phyloP scores from a whole-genome alignment of 37 sponge, comb jelly and placozoan species.

The Beroe ovata region DNA sequence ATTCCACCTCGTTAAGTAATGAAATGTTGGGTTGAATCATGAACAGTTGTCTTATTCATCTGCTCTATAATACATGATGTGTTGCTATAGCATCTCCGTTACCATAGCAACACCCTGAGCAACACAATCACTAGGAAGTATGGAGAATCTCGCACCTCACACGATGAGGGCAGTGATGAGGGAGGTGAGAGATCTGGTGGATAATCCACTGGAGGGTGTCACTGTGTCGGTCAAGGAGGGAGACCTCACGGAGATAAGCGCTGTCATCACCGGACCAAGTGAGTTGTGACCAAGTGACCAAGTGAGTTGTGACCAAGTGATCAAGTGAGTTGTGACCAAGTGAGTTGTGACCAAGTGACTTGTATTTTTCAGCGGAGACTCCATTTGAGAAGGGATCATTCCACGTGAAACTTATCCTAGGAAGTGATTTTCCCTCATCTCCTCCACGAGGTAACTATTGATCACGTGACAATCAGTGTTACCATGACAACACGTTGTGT shows the following conservation, averaged over 20 bases:
- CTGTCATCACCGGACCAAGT: slow-evolving; percentile 90
- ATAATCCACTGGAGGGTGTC: slow-evolving; percentile 85
- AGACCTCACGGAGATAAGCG: slow-evolving; percentile 85
- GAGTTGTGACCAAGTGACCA: slow-evolving; percentile 2
- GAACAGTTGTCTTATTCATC: no score
- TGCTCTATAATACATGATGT: no score
- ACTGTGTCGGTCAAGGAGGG: slow-evolving; percentile 82
- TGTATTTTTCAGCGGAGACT: slow-evolving; percentile 76
- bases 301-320: background rate
- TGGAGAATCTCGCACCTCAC: slow-evolving; percentile 85
- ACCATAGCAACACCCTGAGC: background rate
- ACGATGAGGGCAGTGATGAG: slow-evolving; percentile 74
- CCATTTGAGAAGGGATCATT: slow-evolving; percentile 91
- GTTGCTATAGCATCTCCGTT: no score
- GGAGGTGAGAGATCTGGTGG: slow-evolving; percentile 74
- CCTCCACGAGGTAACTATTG: slow-evolving; percentile 86
- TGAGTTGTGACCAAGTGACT: background rate
- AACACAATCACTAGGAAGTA: background rate
- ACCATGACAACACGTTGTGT: background rate
- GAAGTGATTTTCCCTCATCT: slow-evolving; percentile 87
- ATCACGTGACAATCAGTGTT: background rate
- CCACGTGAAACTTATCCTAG: slow-evolving; percentile 85
- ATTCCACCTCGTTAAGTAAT: no score
- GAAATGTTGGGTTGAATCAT: no score
- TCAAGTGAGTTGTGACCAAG: background rate